These are phyloP conservation scores for Mungos mungo DNA, from an alignment of 2,113 vertebrate genomes.

Conservation along the genomic window DNA sequence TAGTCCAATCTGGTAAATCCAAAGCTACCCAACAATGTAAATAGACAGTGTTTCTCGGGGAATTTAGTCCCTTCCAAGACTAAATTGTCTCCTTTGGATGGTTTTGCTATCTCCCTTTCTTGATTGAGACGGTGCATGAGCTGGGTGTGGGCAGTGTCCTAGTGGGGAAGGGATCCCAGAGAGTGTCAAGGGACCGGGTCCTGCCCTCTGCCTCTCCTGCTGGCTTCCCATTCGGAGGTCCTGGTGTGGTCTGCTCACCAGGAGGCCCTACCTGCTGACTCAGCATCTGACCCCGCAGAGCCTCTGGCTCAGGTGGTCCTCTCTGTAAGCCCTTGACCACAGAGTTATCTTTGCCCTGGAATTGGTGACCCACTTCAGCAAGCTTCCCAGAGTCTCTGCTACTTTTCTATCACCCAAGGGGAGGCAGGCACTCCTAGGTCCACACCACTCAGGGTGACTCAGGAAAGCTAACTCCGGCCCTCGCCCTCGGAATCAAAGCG, in stretches of 20 bases:
- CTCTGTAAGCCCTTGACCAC: not conserved
- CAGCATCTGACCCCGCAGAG: not conserved
- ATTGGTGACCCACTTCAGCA: not conserved
- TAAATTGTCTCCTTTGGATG: not conserved
- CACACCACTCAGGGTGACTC: not conserved
- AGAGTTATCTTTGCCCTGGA: not conserved
- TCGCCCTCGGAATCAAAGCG: not conserved
- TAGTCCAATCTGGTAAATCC: not conserved
- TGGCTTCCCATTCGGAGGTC: not conserved
- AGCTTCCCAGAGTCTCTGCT: not conserved
- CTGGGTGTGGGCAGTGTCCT: no score
- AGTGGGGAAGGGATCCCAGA: not conserved
- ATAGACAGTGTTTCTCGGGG: not conserved
- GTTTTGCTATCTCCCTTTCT: not conserved
- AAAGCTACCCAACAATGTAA: not conserved
- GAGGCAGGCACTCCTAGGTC: not conserved
- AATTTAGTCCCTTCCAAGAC: not conserved
- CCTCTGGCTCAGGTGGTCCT: not conserved
- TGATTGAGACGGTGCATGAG: not conserved
- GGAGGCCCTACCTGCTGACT: not conserved
- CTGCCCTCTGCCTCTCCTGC: not conserved
- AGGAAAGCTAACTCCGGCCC: not conserved
- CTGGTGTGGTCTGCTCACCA: not conserved
- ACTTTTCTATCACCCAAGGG: not conserved
- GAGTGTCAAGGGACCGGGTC: rapidly evolving